Evolutionary conservation across 2,797 vertebrate species (phyloP), one percentile per base, ranked within the genome.

Genomic region (Perodicticus potto): DNA sequence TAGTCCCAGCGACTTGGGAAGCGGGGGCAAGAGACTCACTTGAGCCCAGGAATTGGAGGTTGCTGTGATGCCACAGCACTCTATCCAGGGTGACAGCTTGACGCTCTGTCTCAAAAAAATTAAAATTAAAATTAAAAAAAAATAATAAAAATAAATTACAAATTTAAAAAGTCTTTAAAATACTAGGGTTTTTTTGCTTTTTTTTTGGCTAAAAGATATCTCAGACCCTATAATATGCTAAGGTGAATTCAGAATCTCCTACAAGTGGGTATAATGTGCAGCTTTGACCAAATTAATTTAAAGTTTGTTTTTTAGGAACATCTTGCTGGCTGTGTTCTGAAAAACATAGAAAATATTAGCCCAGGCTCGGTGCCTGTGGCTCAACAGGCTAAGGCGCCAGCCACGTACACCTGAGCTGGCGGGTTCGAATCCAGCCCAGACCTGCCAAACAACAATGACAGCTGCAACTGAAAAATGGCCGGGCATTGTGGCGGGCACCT

Each of bases 241-340:
- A 70, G 32, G 13, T 86, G 73, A 83, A 77, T 70, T 82, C 22
- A 84, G 92, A 57, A 59, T 65, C 59, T 65, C 23, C 95, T 70
- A 76, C 37, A 87, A 91, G 34, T 22, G 8, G 37, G 6, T 1
- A 40, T 3, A 49, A 53, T 7, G 7, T 80, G 5, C 20, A 86
- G 63, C 74, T 93, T 10, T 92, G 85, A 78, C 53, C 14, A 49
- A 85, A 57, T 27, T 59, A 76, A 93, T 59, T 91, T 78, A 80
- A 84, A 3, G 16, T 29, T 59, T 37, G 19, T 40, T 70, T 86
- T n/a, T 72, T 72, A 93, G 61, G 37, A 86, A n/a, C 40, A 73
- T 61, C 61, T 81, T 89, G 32, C 55, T 37, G 5, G 9, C 63
- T 77, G 23, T 14, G 2, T 65, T 95, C 57, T 61, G 29, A 22